Evolutionary conservation across 2,888 invertebrate species (phyloP).

Genomic region (Melieria omissa): DNA sequence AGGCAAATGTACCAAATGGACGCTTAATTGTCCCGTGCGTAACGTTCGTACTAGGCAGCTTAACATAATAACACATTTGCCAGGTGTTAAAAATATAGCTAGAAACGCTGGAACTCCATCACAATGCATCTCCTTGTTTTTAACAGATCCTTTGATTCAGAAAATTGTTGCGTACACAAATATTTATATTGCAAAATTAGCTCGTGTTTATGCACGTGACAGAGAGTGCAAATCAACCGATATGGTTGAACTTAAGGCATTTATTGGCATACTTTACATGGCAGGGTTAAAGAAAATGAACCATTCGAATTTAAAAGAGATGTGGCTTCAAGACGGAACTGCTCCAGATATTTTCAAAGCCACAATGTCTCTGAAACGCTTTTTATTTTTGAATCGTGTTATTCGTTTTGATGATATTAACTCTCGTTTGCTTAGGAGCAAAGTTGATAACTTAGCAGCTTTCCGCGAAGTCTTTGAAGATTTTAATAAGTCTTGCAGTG

Average conservation of each 20-base stretch:
- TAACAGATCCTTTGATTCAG: constrained; percentile 8
- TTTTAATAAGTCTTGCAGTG: constrained; percentile 11
- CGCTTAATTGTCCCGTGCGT: not conserved
- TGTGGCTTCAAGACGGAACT: constrained; percentile 11
- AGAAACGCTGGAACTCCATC: constrained; percentile 16
- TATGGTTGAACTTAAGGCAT: constrained; percentile 11
- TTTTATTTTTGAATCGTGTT: constrained; percentile 4
- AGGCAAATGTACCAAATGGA: constrained; percentile 6
- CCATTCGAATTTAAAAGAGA: constrained; percentile 8
- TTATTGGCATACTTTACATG: constrained; percentile 17
- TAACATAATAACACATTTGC: not conserved
- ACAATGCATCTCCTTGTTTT: constrained; percentile 10
- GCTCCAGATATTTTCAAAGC: constrained; percentile 1
- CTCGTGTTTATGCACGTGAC: constrained; percentile 1
- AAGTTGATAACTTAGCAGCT: constrained; percentile 22
- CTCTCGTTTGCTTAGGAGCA: too few species aligned
- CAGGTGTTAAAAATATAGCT: constrained; percentile 10
- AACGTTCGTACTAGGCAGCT: not conserved
- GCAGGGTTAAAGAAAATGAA: constrained; percentile 11
- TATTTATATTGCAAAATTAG: constrained; percentile 14
- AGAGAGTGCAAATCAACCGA: constrained; percentile 16
- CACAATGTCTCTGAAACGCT: not conserved
- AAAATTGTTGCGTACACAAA: constrained; percentile 14
- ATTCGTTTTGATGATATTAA: constrained; percentile 18
- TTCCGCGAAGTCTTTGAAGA: constrained; percentile 14